Conservation (phyloP, 2,113 vertebrate species). For the Chaetorhynchus papuensis region DNA sequence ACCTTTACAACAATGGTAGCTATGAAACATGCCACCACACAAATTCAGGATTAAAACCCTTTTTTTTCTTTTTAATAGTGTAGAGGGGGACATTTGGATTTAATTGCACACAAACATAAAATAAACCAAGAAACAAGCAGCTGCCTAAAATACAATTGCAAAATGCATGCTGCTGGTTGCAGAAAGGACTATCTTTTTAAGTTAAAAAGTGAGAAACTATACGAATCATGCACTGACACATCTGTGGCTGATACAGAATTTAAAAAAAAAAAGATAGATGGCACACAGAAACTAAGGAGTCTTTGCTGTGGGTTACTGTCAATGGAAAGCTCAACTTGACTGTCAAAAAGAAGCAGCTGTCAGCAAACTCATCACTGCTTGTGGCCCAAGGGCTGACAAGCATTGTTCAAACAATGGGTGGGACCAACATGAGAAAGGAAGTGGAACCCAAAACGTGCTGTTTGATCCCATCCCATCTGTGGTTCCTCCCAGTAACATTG, state of each 20-base stretch:
- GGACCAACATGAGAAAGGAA: not conserved
- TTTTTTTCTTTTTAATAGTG: not conserved
- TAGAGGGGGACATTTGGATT: not conserved
- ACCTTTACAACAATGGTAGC: not conserved
- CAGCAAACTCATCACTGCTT: not conserved
- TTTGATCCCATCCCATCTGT: not conserved
- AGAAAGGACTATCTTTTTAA: not conserved
- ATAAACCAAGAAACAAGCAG: not conserved
- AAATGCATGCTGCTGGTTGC: not conserved
- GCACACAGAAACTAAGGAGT: not conserved
- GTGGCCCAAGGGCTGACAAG: not conserved
- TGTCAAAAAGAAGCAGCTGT: not conserved
- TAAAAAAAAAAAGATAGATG: not conserved
- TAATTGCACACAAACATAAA: not conserved
- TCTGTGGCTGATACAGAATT: not conserved
- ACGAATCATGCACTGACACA: not conserved
- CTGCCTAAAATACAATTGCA: not conserved
- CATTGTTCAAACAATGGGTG: not conserved
- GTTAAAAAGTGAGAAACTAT: not conserved
- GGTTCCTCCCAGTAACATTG: not conserved
- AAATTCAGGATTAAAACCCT: not conserved
- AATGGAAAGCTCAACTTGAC: not conserved
- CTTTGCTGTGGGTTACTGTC: slow-evolving; percentile 1
- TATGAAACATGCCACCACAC: not conserved
- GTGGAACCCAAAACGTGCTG: not conserved